Evolutionary conservation across 2,113 vertebrate species (phyloP), one percentile per base, ranked within the genome.

Genomic region (Sphyrna mokarran): DNA sequence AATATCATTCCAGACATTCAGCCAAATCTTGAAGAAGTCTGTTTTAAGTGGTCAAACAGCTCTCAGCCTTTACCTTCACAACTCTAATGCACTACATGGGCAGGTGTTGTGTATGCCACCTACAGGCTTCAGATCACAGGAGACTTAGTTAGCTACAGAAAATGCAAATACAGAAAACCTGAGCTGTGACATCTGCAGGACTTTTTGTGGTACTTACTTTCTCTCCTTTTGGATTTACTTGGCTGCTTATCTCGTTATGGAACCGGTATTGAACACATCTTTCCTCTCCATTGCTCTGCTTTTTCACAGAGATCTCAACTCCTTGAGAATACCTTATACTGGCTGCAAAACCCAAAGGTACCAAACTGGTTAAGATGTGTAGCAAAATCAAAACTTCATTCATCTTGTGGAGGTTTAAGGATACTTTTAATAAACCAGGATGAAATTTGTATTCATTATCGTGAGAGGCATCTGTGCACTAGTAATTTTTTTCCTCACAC

Each of bases 241-340:
- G 94, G 68, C 11, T 72, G 2, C 11, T 95, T 29, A 95, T 95
- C 18, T 16, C 16, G 69, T 95, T 29, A 48, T 54, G 54, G 69
- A 95, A 95, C 11, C 23, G 94, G 37, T 95, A 95, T 72, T 95
- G 94, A 72, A 95, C 14, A 70, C 94, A 95, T 29, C 2, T 54
- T 26, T 72, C 26, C 11, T 72, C 40, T 95, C 68, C 40, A 18
- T 48, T 72, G 43, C 40, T 70, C 68, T 4, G 40, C 33, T 54
- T 70, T 72, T 5, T 43, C 94, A 76, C 23, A 72, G 94, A 95
- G 43, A 95, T 54, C 94, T 48, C 40, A 29, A 95, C 40, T 72
- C 94, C 94, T 95, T 95, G 68, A 72, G 37, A 95, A 43, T 54
- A 70, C 10, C 0, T 70, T 95, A 95, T 95, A 54, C 94, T 95